Conservation (phyloP, 1,140 invertebrate genomes). For the Achatina immaculata region DNA sequence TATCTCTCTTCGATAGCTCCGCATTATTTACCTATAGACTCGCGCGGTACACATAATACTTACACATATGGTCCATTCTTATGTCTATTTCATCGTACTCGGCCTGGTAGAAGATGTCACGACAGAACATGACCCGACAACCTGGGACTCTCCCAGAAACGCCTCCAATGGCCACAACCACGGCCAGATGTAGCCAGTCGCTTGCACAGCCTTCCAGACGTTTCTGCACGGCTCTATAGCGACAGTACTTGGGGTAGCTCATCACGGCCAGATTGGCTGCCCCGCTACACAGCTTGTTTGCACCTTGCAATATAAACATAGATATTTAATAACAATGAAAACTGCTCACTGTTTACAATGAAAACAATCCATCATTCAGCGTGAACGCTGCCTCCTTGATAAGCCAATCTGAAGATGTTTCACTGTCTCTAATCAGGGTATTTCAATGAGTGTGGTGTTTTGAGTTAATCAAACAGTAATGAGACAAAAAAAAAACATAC, state of each 20-base stretch:
- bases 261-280: slow-evolving; percentile 79
- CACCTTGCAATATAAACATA: no score
- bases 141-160: slow-evolving; percentile 79
- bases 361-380: no score
- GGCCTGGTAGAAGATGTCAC: slow-evolving; percentile 90
- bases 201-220: slow-evolving; percentile 81
- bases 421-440: no score
- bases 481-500: no score
- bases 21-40: no score
- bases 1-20: no score
- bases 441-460: no score
- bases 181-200: slow-evolving; percentile 80
- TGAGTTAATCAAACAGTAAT: no score
- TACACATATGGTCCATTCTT: slow-evolving; percentile 89
- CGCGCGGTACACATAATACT: slow-evolving; percentile 76
- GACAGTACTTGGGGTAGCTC: slow-evolving; percentile 89
- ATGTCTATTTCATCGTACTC: slow-evolving; percentile 90
- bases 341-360: no score
- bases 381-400: no score
- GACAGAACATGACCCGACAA: slow-evolving; percentile 89
- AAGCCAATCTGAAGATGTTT: no score
- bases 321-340: no score
- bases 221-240: slow-evolving; percentile 85
- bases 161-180: slow-evolving; percentile 87
- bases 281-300: slow-evolving; percentile 6